Base-by-base conservation (phyloP, 2,797 vertebrate genomes). In the Malacoctenus gilli region DNA sequence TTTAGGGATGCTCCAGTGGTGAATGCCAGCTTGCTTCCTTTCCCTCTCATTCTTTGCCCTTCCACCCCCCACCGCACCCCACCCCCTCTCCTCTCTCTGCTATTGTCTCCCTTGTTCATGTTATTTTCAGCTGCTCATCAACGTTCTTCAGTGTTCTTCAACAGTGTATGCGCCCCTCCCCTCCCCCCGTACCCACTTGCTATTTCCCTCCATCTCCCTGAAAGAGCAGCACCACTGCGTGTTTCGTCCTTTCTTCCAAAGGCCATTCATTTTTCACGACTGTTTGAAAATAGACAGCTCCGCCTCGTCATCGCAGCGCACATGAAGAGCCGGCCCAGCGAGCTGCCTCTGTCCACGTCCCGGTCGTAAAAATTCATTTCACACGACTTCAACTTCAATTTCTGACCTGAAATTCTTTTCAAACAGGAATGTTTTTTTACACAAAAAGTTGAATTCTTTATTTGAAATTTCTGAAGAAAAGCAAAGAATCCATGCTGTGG, bases 201-300 rank as follows among this genome's bases (percentile, higher is more conserved):
- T 18, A 44, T n/a, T 39, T 22, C 22, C 31, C 25, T 42, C 38
- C 13, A 59, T 31, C 9, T 5, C 12, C 38, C 47, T 20, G 36
- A 44, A 59, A 13, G 23, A 64, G 52, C 41, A 58, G 54, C 48
- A 60, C 43, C 20, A 8, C 52, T 59, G 32, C 44, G 44, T 1
- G 13, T 44, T 47, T 59, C 48, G 69, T 58, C 49, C 34, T 43
- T 12, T 10, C 9, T 62, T 77, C 67, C 35, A 50, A 65, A 77
- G 61, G 44, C 56, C 75, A 85, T 86, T 55, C 37, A 84, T 85
- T 85, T 88, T 88, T 85, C 59, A 85, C 37, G 53, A 51, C 51
- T 38, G 59, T 68, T 79, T 76, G 60, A 83, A 87, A 83, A 86
- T 82, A 85, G 78, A 75, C 59, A 42, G 49, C 47, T 63, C 62